Evolutionary conservation across 1,140 invertebrate genomes (phyloP).

Genomic region (Himalopsyche phryganea): DNA sequence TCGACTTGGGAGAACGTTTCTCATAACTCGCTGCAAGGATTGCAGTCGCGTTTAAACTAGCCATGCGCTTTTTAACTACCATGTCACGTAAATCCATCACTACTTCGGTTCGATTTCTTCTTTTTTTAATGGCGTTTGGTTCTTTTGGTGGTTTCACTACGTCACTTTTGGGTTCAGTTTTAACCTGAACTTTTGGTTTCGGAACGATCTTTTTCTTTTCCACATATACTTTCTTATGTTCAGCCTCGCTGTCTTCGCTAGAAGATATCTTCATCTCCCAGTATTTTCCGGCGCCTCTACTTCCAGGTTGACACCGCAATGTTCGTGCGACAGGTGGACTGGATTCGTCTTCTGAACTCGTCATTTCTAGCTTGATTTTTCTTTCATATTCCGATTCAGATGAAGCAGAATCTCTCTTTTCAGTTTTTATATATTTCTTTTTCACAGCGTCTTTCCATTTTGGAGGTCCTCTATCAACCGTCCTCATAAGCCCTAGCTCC

Average conservation of each 20-base stretch:
- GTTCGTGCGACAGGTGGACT: constrained; percentile 54
- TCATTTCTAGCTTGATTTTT: constrained; percentile 46
- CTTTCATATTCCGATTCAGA: constrained; percentile 52
- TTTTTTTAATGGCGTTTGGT: constrained; percentile 45
- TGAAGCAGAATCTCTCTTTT: constrained; percentile 47
- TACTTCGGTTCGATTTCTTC: constrained; percentile 59
- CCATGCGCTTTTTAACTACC: constrained; percentile 87
- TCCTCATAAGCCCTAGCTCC: constrained; percentile 54
- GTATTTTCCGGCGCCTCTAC: constrained; percentile 74
- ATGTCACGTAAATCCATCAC: constrained; percentile 83
- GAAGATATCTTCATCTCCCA: constrained; percentile 71
- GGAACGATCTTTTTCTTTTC: constrained; percentile 45
- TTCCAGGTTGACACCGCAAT: constrained; percentile 67
- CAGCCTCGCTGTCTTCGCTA: constrained; percentile 51
- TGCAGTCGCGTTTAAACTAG: constrained; percentile 86
- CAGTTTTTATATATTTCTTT: constrained; percentile 45
- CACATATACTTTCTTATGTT: constrained; percentile 42
- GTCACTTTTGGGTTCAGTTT: constrained; percentile 38
- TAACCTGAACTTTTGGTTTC: constrained; percentile 36
- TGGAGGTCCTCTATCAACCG: constrained; percentile 40
- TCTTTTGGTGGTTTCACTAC: constrained; percentile 36
- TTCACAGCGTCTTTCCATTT: constrained; percentile 35
- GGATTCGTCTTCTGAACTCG: constrained; percentile 49
- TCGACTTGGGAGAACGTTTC: constrained; percentile 60
- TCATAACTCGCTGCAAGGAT: constrained; percentile 90